Base-by-base conservation (phyloP, 1,140 invertebrate species). In the Idris sp. region DNA sequence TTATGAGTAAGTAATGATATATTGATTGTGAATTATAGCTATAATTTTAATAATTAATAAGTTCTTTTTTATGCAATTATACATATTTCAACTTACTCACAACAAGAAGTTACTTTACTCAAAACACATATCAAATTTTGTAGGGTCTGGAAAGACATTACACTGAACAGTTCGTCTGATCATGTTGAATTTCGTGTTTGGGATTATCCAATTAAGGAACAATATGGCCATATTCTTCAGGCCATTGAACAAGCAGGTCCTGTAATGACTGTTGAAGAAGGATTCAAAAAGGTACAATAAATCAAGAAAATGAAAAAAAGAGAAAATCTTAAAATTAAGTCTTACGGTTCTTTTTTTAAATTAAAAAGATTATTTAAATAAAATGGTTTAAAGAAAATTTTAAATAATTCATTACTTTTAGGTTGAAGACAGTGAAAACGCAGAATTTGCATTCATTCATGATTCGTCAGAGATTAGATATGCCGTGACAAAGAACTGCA, bases 141-240 rank as follows among this genome's bases (percentile, higher is more conserved):
- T 76, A 94, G 93, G 62, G 92, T 96, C 36, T 97, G 95, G 95
- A 96, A 96, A 81, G 94, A 96, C 83, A 90, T 96, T 59, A 95
- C 95, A 0, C 78, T 97, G 35, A 96, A 95, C 74, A 92, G 92
- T 8, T 90, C 91, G 8, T 91, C 91, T 64, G 91, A 95, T 77
- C 90, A 94, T 76, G 88, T 90, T 0, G 90, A 93, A 74, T 96
- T 93, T 74, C 87, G 95, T 22, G 95, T 97, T 0, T 98, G 96
- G 96, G 95, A 97, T 79, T 97, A 97, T 85, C 96, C 95, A 0
- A 94, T 97, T 35, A 93, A 94, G 73, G 95, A 97, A 83, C 94
- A 96, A 83, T 97, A 96, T 77, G 94, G 93, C 1, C 94, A 95
- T 71, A 96, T 97, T 68, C 85, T 96, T 19, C 85, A 94, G 26